Base-by-base conservation (phyloP, 2,113 vertebrate species). In the Variabilichromis moorii region DNA sequence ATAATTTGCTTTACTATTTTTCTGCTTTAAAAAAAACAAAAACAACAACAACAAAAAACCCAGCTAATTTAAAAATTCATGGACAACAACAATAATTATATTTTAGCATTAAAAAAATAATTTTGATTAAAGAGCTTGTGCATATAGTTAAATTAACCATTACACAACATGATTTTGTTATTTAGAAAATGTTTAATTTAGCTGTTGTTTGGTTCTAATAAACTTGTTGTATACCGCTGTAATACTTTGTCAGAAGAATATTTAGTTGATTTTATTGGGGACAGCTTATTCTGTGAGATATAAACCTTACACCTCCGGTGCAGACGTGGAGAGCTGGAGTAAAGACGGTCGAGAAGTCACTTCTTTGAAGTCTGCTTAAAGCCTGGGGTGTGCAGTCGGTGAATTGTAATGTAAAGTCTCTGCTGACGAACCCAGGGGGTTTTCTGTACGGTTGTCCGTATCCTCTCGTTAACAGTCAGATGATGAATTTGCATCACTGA, bases 21-120 rank as follows among this genome's bases (percentile, higher is more conserved):
- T 68, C 33, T 68, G 19, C 19, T 66, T 61, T 8, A 11, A 28
- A 28, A 55, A 5, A 14, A 28, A 28, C 26, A 5, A 14, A 4
- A 54, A 8, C 1, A 45, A 16, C 11, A 42, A 14, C 4, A 8
- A 33, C 21, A 21, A 2, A 1, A 12, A 4, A 9, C 1, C 1
- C 3, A 2, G 7, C 7, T 4, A 21, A 40, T 8, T 40, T 21
- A 24, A 24, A 68, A 68, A 68, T 68, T 37, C 19, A 68, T 8
- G 63, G 63, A 68, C 9, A 40, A 68, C 11, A 66, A 66, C 33
- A 68, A 37, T 68, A 68, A 68, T 37, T 37, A 21, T 40, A 40
- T 66, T 66, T 66, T 66, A 66, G 10, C 33, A 68, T 68, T 21
- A 68, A 40, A 68, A 68, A 21, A 13, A 40, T 21, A 1, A 24